Percentiles rank a stretch among this genome's conserved stretches.
Evolutionary conservation across 2,888 invertebrate species (phyloP).

Genomic region (Acronicta psi): DNA sequence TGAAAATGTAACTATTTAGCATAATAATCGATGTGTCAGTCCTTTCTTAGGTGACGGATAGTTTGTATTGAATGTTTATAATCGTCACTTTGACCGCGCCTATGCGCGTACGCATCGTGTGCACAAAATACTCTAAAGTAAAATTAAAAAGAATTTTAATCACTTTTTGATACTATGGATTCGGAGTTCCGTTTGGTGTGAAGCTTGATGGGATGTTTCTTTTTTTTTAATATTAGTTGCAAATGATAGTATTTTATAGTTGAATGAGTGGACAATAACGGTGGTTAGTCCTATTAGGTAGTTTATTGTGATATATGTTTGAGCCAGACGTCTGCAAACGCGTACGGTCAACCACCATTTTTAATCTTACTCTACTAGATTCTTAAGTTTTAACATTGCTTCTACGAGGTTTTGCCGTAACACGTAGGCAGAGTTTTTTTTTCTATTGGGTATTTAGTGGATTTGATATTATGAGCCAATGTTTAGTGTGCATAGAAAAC

Average conservation of each 20-base stretch:
- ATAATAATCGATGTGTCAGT: constrained; percentile 77
- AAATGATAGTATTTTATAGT: constrained; percentile 78
- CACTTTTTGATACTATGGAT: constrained; percentile 77
- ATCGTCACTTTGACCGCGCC: constrained; percentile 53
- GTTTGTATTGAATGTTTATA: constrained; percentile 60
- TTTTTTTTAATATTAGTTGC: constrained; percentile 80
- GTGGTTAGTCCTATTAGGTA: constrained; percentile 75
- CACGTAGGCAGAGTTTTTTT: constrained; percentile 70
- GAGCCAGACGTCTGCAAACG: constrained; percentile 62
- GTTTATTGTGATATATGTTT: constrained; percentile 77
- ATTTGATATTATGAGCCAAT: constrained; percentile 85
- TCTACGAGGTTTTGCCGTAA: constrained; percentile 78
- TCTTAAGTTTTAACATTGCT: constrained; percentile 82
- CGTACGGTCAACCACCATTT: constrained; percentile 72
- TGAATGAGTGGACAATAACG: constrained; percentile 85
- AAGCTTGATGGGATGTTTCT: constrained; percentile 65
- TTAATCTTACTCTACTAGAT: constrained; percentile 79
- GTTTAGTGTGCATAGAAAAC: constrained; percentile 84
- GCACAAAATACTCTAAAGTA: constrained; percentile 84
- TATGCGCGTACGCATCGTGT: constrained; percentile 65
- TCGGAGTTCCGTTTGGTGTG: constrained; percentile 65
- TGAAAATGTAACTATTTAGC: constrained; percentile 76
- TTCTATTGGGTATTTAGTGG: constrained; percentile 85
- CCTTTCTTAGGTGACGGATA: constrained; percentile 64
- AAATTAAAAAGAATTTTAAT: constrained; percentile 67